Evolutionary conservation across 1,140 invertebrate species (phyloP), one percentile per base, ranked within the genome.

Genomic region (Pemphigus obesinymphae): DNA sequence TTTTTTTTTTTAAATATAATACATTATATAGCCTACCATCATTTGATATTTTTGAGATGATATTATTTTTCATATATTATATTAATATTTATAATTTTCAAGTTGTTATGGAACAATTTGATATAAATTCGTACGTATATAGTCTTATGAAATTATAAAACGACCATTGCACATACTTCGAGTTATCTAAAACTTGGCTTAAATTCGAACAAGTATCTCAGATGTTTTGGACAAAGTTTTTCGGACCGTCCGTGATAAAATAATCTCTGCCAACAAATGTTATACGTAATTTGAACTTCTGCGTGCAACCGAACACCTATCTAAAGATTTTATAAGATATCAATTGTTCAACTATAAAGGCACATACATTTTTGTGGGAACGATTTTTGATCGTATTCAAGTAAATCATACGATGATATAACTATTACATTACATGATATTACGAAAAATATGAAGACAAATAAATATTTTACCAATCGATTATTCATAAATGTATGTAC

Each of bases 181-280:
- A 45, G 26, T 48, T 8, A 11, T 29, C 23, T 45, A 31, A 29
- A 45, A 72, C 23, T 48, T 48, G 68, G 68, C 23, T 45, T 17
- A 48, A 72, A 40, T 70, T 17, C 40, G 43, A 70, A 70, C 40
- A 17, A 29, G 66, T 45, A 45, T 45, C 37, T 45, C 2, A 45
- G 45, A 70, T 26, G 40, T 26, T 45, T 70, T 70, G 45, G 17
- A 70, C 40, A 43, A 70, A 70, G 11, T 70, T 70, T 29, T 37
- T 45, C n/a, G 37, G 15, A 70, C 23, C 1, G 23, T 10, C 23
- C 0, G n/a, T 70, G 45, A 43, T 70, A 31, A 70, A 70, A 70
- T n/a, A 70, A 70, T 45, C 66, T 23, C 37, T 72, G 40, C 68
- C 68, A 72, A 72, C 23, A 43, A 45, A 70, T 70, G 20, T 70